Base-by-base conservation (phyloP, 2,888 invertebrate species). In the Erebia epiphron region DNA sequence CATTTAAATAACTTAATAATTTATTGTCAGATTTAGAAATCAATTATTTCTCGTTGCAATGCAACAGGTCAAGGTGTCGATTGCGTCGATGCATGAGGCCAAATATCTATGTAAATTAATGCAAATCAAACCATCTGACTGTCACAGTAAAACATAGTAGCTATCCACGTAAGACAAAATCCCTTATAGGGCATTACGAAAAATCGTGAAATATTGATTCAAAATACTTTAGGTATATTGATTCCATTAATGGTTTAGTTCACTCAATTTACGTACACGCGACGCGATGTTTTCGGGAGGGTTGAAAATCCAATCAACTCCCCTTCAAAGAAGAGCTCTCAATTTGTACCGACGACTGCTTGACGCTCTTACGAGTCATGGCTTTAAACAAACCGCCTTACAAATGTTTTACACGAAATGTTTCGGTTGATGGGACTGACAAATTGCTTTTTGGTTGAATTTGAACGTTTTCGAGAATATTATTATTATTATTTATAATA, bases 221-320 rank as follows among this genome's bases (percentile, higher is more conserved):
- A 7, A n/a, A 58, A 41, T 60, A 41, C n/a, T 50, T 50, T 35
- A 35, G 35, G 35, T 35, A 52, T 13, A 62, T 62, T 62, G 62
- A 62, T 46, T 62, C 62, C 67, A 66, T 66, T 43, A 56, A 43
- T 41, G 54, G 58, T 43, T 60, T 68, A 58, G 63, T 69, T 69
- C 52, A n/a, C 49, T 50, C 58, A 52, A 65, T 68, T 62, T 54
- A 35, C 60, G 13, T n/a, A 58, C 41, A 57, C 41, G 21, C 52
- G 49, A 64, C 16, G 41, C 58, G 57, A 21, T 35, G 58, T 57
- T 65, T 70, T 68, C 68, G 62, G 68, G 50, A 68, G 70, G 72
- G 75, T 70, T 72, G 61, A 79, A 79, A 77, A 85, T 82, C 81
- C 83, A 84, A 85, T 85, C 81, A 84, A 77, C 73, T 77, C 71